phyloP scores from a whole-genome alignment of 2,888 invertebrate species.

The Mesodorylaimus sp. region DNA sequence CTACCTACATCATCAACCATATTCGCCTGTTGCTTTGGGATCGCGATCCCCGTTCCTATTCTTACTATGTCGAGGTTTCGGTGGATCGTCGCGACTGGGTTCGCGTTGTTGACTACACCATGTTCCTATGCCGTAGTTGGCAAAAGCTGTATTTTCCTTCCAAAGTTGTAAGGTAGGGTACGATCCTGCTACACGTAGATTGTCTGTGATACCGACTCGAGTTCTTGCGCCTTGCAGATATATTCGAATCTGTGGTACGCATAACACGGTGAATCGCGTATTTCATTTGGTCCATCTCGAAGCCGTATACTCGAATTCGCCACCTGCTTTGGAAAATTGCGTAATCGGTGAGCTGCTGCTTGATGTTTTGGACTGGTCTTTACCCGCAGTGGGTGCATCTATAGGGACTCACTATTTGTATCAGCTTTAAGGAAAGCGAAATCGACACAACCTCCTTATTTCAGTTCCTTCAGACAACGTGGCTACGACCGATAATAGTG shows the following conservation, averaged over 20 bases:
- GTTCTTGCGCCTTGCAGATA: constrained; percentile 47
- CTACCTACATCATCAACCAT: constrained; percentile 66
- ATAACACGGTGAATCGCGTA: constrained; percentile 79
- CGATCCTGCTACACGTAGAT: neutral
- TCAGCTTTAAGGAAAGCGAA: too few species aligned
- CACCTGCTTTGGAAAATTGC: neutral
- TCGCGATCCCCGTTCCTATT: constrained; percentile 70
- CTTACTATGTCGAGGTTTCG: constrained; percentile 62
- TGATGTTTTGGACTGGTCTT: too few species aligned
- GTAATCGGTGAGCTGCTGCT: neutral
- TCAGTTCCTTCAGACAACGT: constrained; percentile 72
- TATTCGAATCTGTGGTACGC: constrained; percentile 51
- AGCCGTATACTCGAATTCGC: constrained; percentile 64
- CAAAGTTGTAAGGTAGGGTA: constrained; percentile 52
- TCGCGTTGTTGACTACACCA: constrained; percentile 71
- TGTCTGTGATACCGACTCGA: neutral
- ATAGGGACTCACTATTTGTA: too few species aligned
- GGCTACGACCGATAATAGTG: constrained; percentile 69
- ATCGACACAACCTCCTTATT: too few species aligned
- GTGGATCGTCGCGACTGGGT: constrained; percentile 90
- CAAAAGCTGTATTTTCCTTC: constrained; percentile 79
- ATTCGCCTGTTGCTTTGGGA: constrained; percentile 84
- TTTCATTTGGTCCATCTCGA: constrained; percentile 86
- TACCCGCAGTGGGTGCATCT: too few species aligned
- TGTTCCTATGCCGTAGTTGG: constrained; percentile 85